phyloP scores from a whole-genome alignment of 2,113 vertebrate genomes.

The Xyliphius kryptos region DNA sequence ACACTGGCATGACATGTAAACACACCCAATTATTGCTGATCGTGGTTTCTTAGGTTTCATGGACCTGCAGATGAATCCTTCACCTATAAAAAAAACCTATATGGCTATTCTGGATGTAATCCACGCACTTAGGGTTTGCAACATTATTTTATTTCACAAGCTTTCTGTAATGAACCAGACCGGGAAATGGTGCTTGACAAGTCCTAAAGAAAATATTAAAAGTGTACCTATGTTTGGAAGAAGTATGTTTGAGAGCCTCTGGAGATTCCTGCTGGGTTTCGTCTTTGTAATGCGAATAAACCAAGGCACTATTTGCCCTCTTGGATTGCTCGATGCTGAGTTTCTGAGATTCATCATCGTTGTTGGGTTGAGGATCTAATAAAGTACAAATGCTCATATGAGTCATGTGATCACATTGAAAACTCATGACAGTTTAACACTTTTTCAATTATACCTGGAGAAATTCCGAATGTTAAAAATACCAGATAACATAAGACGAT shows the following conservation, averaged over 20 bases:
- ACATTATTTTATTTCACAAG: not conserved
- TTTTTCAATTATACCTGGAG: no score
- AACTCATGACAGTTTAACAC: not conserved
- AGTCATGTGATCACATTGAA: not conserved
- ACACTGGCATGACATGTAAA: slow-evolving; percentile 2
- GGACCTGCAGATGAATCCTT: not conserved
- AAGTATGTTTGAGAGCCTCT: not conserved
- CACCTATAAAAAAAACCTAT: slow-evolving; percentile 24
- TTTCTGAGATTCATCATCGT: not conserved
- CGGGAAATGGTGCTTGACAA: not conserved
- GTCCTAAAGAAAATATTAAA: not conserved
- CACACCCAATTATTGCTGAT: slow-evolving; percentile 7
- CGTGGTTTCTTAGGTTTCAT: not conserved
- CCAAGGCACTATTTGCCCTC: not conserved
- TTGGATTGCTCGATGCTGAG: not conserved
- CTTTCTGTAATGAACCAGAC: slow-evolving; percentile 6
- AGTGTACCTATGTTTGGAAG: slow-evolving; percentile 19
- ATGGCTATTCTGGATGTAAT: slow-evolving; percentile 5
- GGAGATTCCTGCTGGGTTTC: not conserved
- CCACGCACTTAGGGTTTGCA: not conserved
- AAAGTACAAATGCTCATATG: not conserved
- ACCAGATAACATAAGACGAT: not conserved
- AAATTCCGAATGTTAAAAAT: no score
- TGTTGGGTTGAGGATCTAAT: not conserved
- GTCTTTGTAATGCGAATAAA: not conserved